Conservation (phyloP, 1,140 invertebrate genomes). For the Lamellibrachia luymesi region DNA sequence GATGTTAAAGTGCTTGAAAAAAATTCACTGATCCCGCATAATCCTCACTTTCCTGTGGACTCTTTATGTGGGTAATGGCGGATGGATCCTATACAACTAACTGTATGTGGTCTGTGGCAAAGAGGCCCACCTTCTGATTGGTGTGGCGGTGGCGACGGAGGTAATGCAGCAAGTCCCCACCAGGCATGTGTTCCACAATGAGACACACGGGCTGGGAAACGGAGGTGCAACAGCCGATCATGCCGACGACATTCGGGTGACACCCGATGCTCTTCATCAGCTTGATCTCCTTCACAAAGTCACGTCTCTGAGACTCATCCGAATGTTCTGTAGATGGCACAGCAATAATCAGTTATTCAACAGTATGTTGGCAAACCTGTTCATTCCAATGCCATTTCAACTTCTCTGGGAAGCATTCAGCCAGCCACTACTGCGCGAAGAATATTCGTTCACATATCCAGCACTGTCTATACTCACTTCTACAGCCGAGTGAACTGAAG, state of each 20-base stretch:
- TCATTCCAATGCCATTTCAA: too few species aligned
- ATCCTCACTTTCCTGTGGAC: not conserved
- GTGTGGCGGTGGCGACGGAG: constrained; percentile 48
- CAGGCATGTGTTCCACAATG: constrained; percentile 57
- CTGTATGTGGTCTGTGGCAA: not conserved
- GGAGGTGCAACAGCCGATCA: constrained; percentile 75
- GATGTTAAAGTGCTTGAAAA: not conserved
- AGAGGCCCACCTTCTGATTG: constrained; percentile 41
- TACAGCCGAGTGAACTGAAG: too few species aligned
- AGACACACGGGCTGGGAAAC: constrained; percentile 55
- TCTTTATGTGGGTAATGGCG: too few species aligned
- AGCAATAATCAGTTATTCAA: not conserved
- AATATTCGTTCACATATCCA: too few species aligned
- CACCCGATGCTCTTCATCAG: constrained; percentile 76
- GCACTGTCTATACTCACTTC: too few species aligned
- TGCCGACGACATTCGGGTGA: constrained; percentile 75
- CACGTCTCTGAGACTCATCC: constrained; percentile 47
- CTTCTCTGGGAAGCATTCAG: too few species aligned
- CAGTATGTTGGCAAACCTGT: too few species aligned
- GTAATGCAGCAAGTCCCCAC: constrained; percentile 57
- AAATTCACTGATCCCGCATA: not conserved
- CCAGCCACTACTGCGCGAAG: too few species aligned
- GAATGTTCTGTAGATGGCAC: constrained; percentile 47
- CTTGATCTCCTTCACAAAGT: constrained; percentile 72
- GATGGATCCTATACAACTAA: too few species aligned